Base-by-base conservation (phyloP, 2,797 vertebrate species). In the Hapalemur alaotrensis region DNA sequence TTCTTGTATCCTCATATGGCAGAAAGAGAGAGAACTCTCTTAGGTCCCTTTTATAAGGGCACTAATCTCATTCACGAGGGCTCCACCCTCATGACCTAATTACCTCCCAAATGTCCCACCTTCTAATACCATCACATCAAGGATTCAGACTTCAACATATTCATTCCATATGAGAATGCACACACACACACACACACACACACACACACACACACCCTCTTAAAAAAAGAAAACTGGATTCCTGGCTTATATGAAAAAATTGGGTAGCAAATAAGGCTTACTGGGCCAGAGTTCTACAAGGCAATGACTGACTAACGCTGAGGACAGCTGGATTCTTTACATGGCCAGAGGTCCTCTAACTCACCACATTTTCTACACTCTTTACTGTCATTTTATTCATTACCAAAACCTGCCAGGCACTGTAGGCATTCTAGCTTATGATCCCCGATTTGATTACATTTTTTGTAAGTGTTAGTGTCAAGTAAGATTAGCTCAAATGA, bases 191-290 rank as follows among this genome's bases (percentile, higher is more conserved):
- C 7, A 15, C 23, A 3, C 28, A 59, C 10, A 52, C 28, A 1
- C 0, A 22, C 3, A 7, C 7, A 25, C 13, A 20, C 2, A 25
- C 30, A 28, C 18, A 46, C 23, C 13, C 8, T 57, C 54, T 69
- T 6, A 18, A 13, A 46, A 0, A 35, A 2, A 69, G 2, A 50
- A 35, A 22, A 50, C 0, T 23, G 2, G 23, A 83, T 32, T 63
- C 23, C 48, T 32, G 54, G 30, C 8, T 85, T 32, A 85, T 69
- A 28, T 86, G 48, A 50, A 82, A 59, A 84, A 52, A 32, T 43
- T 41, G 8, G 22, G 22, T 57, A 57, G 9, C 22, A 63, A 3
- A 2, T 70, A 63, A 13, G 35, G 2, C 8, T 57, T 91, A 8
- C 41, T 76, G 23, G 6, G 23, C 10, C 30, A 41, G 59, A 83